Conservation (phyloP, 2,797 vertebrate genomes). For the Sarcophilus harrisii region DNA sequence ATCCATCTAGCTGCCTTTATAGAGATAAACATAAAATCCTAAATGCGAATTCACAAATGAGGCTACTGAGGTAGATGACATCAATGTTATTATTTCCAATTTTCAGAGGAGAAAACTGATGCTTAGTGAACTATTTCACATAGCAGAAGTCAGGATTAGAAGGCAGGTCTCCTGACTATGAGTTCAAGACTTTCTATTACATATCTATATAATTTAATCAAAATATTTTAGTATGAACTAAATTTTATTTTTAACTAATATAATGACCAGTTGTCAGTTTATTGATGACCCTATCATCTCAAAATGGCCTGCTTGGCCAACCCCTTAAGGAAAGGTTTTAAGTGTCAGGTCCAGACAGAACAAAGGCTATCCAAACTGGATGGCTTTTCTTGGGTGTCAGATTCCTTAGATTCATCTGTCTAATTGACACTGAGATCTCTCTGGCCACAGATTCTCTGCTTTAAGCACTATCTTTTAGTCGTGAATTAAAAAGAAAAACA, state of each 20-base stretch:
- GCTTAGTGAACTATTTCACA: neutral
- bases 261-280: neutral
- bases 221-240: neutral
- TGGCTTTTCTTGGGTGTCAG: neutral
- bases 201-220: neutral
- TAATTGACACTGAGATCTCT: constrained; percentile 57
- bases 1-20: neutral
- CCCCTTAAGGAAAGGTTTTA: neutral
- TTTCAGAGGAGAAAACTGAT: neutral
- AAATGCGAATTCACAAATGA: neutral
- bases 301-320: neutral
- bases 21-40: neutral
- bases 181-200: neutral
- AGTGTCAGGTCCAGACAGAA: neutral
- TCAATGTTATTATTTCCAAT: neutral
- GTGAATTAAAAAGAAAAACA: constrained; percentile 59
- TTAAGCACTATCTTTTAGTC: constrained; percentile 52
- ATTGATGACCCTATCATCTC: neutral
- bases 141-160: neutral
- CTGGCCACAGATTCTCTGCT: constrained; percentile 59
- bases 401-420: constrained; percentile 32
- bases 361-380: neutral
- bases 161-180: neutral
- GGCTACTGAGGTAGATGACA: neutral
- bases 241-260: neutral